Base-by-base conservation (phyloP, 23 tunicate genomes). In the Botrylloides violaceus region DNA sequence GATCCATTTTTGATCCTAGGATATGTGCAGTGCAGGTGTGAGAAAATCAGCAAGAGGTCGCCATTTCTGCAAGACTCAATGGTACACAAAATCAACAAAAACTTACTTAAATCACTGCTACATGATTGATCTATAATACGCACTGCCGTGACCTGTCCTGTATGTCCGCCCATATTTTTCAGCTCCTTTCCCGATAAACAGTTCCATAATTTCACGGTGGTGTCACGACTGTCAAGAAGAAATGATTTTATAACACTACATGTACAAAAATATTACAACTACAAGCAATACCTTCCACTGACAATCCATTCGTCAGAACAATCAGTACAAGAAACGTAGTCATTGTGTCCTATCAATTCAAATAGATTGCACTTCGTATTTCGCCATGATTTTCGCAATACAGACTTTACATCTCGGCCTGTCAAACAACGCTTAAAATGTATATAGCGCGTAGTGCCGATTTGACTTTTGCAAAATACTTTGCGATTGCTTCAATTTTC, bases 171-270 rank as follows among this genome's bases (percentile, higher is more conserved):
- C 81, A 88, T 32, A 49, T 77, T 82, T 37, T 83, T 72, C 3
- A 77, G 28, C 60, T 77, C 88, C 23, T 73, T 31, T 4, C 65
- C 34, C 15, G 80, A 61, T 29, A 50, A 3, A 2, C 64, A 37
- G 23, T 82, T 63, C 96, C 96, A 88, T 29, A 88, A 66, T 35
- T 88, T 88, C 23, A 88, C 76, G 7, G 96, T 70, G 20, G 96
- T 88, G 38, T 88, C 96, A 3, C 87, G 96, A 39, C 96, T 88
- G 64, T 2, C 21, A n/a, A 24, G 23, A 59, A 32, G 26, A 65
- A 9, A 32, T 65, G 21, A 65, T 3, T 32, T 7, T 2, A 37
- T 68, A 34, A 3, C 74, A 0, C 4, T 56, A 9, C 49, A 24
- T 18, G 18, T 6, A 0, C 1, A 0, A 49, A 22, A 43, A 23